Conservation (phyloP, 2,113 vertebrate species). For the Melospiza melodia region DNA sequence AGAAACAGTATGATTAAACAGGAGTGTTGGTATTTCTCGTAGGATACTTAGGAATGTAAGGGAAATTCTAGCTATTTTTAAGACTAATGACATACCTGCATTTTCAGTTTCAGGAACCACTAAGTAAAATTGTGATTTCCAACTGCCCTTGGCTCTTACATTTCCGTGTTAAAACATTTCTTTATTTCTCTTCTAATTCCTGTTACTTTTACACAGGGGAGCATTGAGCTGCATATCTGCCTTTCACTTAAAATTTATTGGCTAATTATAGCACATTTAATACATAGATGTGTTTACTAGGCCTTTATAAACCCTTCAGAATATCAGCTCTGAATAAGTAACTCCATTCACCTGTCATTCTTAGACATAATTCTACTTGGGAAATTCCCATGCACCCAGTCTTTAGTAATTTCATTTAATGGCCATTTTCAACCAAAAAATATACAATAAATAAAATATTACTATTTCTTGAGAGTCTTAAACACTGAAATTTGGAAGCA, state of each 20-base stretch:
- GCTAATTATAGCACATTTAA: not conserved
- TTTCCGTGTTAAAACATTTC: not conserved
- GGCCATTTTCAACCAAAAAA: not conserved
- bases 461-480: not conserved
- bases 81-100: not conserved
- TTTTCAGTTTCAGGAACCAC: not conserved
- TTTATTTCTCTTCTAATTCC: not conserved
- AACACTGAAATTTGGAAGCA: not conserved
- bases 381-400: not conserved
- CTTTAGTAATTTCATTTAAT: not conserved
- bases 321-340: not conserved
- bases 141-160: not conserved
- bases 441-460: not conserved
- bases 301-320: not conserved
- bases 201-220: not conserved
- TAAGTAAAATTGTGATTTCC: not conserved
- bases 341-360: not conserved
- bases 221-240: not conserved
- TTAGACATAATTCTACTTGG: not conserved
- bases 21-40: not conserved
- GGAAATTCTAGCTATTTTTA: not conserved
- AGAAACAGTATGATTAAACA: not conserved
- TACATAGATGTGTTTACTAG: not conserved
- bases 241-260: not conserved
- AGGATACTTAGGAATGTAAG: not conserved